Base-by-base conservation (phyloP, 2,888 invertebrate genomes). In the Fragum sueziense region DNA sequence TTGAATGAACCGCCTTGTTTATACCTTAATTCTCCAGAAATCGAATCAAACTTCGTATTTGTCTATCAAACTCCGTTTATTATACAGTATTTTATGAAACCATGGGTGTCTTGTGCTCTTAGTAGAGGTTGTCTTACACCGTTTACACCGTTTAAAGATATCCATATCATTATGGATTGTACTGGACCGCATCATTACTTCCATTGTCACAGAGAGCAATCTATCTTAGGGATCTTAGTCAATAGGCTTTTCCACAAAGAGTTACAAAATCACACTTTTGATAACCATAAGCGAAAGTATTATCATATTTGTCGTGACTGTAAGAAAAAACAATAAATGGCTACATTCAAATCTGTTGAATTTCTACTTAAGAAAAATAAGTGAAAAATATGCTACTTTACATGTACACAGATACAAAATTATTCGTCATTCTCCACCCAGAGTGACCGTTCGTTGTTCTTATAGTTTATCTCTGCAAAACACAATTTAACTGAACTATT, bases 131-230 rank as follows among this genome's bases (percentile, higher is more conserved):
- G 62, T 62, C 11, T 62, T 17, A 22, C 33, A 34, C 33, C n/a
- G n/a, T n/a, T n/a, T n/a, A n/a, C n/a, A n/a, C n/a, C 33, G 6
- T 22, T 7, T 33, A n/a, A 62, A 20, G 31, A 34, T 17, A 22
- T 34, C 2, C n/a, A 62, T 22, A n/a, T 31, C 14, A 22, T 33
- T 6, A 3, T 62, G 1, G 25, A 29, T n/a, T 62, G 62, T 62
- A 31, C 9, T 3, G 25, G 34, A 2, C 31, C 62, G 20, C 14
- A 11, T 2, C 9, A 7, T n/a, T 34, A 14, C 31, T 27, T 25
- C 20, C n/a, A 62, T 22, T 62, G 62, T 62, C 62, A 62, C 27
- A 31, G 62, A 31, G 62, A 62, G 9, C 62, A 62, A n/a, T 62
- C 62, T 3, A 33, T 62, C 27, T 33, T 62, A 17, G 62, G 62